Evolutionary conservation across 2,113 vertebrate species (phyloP).

Genomic region (Vulpes lagopus): DNA sequence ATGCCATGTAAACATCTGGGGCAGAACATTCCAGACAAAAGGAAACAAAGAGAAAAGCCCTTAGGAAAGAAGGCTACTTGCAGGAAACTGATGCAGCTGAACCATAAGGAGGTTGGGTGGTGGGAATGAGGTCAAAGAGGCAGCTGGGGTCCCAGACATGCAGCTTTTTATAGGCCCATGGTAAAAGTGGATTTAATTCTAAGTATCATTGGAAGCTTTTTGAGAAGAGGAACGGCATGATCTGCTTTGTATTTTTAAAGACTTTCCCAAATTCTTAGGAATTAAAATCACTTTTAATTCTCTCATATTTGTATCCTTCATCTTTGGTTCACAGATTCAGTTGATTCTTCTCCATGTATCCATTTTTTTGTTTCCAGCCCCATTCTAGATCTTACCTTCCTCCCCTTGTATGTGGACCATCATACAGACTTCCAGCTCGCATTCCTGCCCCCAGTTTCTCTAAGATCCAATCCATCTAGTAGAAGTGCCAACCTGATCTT

Average conservation of each 20-base stretch:
- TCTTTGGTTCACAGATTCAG: neutral
- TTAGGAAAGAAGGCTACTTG: neutral
- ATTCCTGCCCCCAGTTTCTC: neutral
- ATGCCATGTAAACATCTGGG: neutral
- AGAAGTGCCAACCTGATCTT: neutral
- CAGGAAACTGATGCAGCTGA: neutral
- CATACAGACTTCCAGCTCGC: neutral
- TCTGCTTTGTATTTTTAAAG: slow-evolving; percentile 40
- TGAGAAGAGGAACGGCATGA: neutral
- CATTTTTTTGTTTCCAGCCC: neutral
- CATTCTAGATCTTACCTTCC: neutral
- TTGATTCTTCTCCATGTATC: neutral
- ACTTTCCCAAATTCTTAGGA: neutral
- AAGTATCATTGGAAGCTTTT: neutral
- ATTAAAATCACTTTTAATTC: slow-evolving; percentile 8
- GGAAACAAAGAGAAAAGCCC: neutral
- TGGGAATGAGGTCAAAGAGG: neutral
- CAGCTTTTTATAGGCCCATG: neutral
- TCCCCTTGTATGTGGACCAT: neutral
- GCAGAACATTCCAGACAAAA: neutral
- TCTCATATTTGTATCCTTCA: neutral
- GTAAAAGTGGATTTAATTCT: slow-evolving; percentile 28
- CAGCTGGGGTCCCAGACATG: neutral
- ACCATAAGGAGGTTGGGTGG: neutral
- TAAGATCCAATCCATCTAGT: neutral